Percentiles rank a stretch among this genome's conserved stretches.
These are phyloP conservation scores for Thaleichthys pacificus DNA, from an alignment of 2,797 vertebrate genomes.

Conservation along the genomic window DNA sequence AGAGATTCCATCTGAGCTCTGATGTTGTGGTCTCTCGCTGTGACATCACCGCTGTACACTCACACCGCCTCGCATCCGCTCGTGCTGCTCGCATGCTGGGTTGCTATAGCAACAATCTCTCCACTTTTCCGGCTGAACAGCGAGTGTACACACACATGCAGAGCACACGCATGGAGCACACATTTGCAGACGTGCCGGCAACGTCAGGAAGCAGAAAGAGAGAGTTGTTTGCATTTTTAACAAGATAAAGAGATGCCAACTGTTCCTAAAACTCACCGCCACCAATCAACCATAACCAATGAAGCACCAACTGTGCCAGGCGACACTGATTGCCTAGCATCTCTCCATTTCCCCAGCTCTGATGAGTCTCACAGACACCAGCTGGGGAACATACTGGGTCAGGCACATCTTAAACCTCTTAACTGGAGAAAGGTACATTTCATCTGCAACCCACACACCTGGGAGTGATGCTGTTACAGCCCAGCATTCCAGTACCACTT, in stretches of 20 bases:
- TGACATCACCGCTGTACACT: conserved; percentile 32
- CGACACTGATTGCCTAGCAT: conserved; percentile 25
- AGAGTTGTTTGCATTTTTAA: conserved; percentile 56
- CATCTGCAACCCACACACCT: no score
- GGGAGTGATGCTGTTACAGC: no score
- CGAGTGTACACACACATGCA: conserved; percentile 20
- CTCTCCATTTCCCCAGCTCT: neutral
- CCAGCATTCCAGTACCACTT: no score
- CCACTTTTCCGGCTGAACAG: conserved; percentile 53
- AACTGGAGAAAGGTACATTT: no score
- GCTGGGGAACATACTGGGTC: no score
- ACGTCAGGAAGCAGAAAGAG: conserved; percentile 7
- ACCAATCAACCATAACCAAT: conserved; percentile 63
- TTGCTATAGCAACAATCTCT: conserved; percentile 63
- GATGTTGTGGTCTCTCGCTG: conserved; percentile 35
- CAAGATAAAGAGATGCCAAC: conserved; percentile 59
- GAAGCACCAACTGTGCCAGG: conserved; percentile 53
- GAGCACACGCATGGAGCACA: conserved; percentile 9
- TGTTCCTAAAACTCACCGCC: conserved; percentile 52
- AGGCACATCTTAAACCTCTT: no score
- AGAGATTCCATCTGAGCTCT: neutral
- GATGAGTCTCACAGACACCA: neutral
- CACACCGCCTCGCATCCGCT: conserved; percentile 22
- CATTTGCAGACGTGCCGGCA: neutral
- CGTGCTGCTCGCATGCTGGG: conserved; percentile 40